Percentiles rank a stretch among this genome's conserved stretches.
Evolutionary conservation across 2,797 vertebrate species (phyloP).

Genomic region (Argyrosomus regius): DNA sequence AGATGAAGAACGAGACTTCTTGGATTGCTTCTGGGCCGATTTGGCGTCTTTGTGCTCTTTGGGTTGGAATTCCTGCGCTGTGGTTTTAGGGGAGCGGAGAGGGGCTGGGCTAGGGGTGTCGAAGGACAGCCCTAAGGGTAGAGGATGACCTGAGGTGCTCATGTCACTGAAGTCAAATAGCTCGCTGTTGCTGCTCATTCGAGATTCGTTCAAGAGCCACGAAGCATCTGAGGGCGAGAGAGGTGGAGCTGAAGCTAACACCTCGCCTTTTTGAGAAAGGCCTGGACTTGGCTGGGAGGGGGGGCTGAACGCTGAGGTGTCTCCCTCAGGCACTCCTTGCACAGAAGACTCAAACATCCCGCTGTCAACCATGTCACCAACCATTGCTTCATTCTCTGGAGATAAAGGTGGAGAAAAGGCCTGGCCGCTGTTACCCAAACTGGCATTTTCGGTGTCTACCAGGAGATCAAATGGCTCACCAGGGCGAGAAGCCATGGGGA

Average conservation of each 20-base stretch:
- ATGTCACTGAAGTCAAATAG: slow-evolving; percentile 69
- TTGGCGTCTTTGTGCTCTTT: slow-evolving; percentile 72
- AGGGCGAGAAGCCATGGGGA: slow-evolving; percentile 34
- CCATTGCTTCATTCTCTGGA: slow-evolving; percentile 36
- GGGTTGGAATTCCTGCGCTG: slow-evolving; percentile 70
- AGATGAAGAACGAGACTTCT: slow-evolving; percentile 72
- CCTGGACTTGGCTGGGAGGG: slow-evolving; percentile 52
- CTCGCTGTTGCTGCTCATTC: slow-evolving; percentile 67
- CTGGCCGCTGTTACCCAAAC: slow-evolving; percentile 56
- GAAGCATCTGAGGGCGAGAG: slow-evolving; percentile 80
- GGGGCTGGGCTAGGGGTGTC: slow-evolving; percentile 75
- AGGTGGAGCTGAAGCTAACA: slow-evolving; percentile 81
- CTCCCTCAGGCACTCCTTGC: slow-evolving; percentile 42
- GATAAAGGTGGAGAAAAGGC: slow-evolving; percentile 49
- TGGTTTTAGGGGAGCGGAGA: slow-evolving; percentile 81
- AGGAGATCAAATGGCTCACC: slow-evolving; percentile 66
- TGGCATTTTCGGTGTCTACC: slow-evolving; percentile 68
- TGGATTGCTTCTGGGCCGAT: slow-evolving; percentile 67
- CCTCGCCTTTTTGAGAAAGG: slow-evolving; percentile 31
- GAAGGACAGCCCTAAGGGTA: slow-evolving; percentile 64
- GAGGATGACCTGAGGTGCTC: slow-evolving; percentile 31
- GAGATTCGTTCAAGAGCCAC: slow-evolving; percentile 79
- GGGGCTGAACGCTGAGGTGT: slow-evolving; percentile 70
- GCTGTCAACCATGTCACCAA: slow-evolving; percentile 64
- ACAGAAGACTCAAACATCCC: slow-evolving; percentile 65